Base-by-base conservation (phyloP, 2,797 vertebrate genomes). In the Tapirus indicus region DNA sequence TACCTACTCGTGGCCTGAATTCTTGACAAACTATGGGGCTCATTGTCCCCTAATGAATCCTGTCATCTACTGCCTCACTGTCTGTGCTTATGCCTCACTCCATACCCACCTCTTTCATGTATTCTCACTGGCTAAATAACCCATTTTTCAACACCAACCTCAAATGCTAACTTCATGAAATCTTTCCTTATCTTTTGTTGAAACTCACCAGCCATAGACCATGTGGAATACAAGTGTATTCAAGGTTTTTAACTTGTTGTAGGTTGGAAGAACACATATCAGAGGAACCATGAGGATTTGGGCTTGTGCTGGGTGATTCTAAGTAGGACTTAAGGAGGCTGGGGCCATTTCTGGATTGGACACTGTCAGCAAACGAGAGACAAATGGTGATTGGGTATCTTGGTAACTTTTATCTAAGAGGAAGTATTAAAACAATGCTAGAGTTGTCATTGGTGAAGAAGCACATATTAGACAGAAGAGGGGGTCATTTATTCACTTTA, bases 91-190 rank as follows among this genome's bases (percentile, higher is more conserved):
- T 52, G 32, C 60, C 6, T n/a, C 92, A 13, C 47, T 84, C 32
- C 35, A 27, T 7, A 44, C 14, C 32, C 60, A 68, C 16, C 21
- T 64, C 83, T 64, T 83, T 7, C 52, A n/a, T 54, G 71, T 87
- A 52, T 23, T 7, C 38, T 91, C 21, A 49, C 11, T 23, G 41
- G 60, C 44, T 68, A 90, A 80, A 68, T 4, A 85, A 72, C 38
- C 29, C 18, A 41, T 60, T 80, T 82, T 83, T 71, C 29, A 93
- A 83, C 62, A 52, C 20, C 32, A 82, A 68, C 3, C 35, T 90
- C 49, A 92, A 85, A 95, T 60, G 23, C 41, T 41, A 93, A 88
- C 41, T 82, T 93, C 77, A 29, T 14, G 54, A 93, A 87, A 23
- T 1, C 32, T 93, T 95, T 90, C 32, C 54, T 88, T 88, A 52